Evolutionary conservation across 2,888 invertebrate genomes (phyloP), one percentile per base, ranked within the genome.

Genomic region (Aelia acuminata): DNA sequence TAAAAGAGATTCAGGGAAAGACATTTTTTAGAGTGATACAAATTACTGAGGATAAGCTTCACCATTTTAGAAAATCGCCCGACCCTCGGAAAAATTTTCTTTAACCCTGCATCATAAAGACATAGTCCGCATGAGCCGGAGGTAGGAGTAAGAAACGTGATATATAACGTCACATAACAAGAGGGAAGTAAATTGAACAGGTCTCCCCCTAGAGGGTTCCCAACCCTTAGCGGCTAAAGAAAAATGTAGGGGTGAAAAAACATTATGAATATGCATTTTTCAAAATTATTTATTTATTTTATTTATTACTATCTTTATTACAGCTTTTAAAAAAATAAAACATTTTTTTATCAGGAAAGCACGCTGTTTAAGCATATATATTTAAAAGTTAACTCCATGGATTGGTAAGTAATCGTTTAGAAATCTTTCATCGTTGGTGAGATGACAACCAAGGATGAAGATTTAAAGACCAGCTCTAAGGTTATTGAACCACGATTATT

Each of bases 81-180:
- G 31, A 31, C 26, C 63, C 31, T 13, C 7, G 63, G 15, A 63
- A 20, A 63, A 63, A 31, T 31, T 31, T 63, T 31, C 31, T 63
- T 63, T 31, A 63, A 26, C 63, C 26, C 2, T 4, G 31, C 31
- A 4, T 18, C n/a, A 80, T 43, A 80, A 80, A 11, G 39, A 35
- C 75, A 22, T 22, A 20, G 22, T 1, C 75, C 22, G 43, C 10
- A 80, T 80, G 43, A 80, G 10, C 75, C n/a, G 0, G 0, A 80
- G 39, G 75, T 22, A 13, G 43, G 5, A 20, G 8, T 39, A 80
- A 80, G 75, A 80, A 80, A 39, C 11, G 75, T 80, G 75, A 80
- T 43, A 80, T 80, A 80, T 43, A 43, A 80, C 75, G 43, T 80
- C 35, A 80, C 75, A 43, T 80, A 80, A 80, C 75, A 80, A 80